Conservation (phyloP, 2,113 vertebrate species). For the Chinchilla lanigera region DNA sequence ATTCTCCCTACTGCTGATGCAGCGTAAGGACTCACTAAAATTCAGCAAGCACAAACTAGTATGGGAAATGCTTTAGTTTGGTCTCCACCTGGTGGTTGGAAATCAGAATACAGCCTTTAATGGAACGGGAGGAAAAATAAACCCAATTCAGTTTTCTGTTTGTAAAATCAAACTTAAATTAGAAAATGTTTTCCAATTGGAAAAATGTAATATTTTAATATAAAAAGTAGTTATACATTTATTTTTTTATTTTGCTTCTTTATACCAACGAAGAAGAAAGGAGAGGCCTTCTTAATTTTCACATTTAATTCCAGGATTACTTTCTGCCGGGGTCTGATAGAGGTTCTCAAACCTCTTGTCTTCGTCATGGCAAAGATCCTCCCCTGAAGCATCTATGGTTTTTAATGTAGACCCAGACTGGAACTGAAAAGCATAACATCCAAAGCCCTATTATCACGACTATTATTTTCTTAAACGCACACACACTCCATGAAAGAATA, state of each 20-base stretch:
- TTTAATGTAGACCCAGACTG: not conserved
- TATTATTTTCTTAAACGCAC: not conserved
- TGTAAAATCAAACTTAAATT: not conserved
- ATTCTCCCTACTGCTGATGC: not conserved
- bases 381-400: not conserved
- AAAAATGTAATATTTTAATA: not conserved
- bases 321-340: not conserved
- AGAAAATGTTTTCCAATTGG: not conserved
- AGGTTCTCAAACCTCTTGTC: not conserved
- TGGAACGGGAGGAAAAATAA: not conserved
- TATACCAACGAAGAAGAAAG: not conserved
- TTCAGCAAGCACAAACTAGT: not conserved
- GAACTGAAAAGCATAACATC: not conserved
- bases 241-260: not conserved
- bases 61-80: not conserved
- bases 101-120: conserved; percentile 25
- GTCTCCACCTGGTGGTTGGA: conserved; percentile 72
- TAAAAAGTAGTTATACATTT: not conserved
- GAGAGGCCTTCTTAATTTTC: not conserved
- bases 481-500: not conserved
- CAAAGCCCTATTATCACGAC: not conserved
- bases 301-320: not conserved
- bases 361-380: not conserved
- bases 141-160: not conserved
- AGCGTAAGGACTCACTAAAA: not conserved